Base-by-base conservation (phyloP, 2,113 vertebrate genomes). In the Dromas ardeola region DNA sequence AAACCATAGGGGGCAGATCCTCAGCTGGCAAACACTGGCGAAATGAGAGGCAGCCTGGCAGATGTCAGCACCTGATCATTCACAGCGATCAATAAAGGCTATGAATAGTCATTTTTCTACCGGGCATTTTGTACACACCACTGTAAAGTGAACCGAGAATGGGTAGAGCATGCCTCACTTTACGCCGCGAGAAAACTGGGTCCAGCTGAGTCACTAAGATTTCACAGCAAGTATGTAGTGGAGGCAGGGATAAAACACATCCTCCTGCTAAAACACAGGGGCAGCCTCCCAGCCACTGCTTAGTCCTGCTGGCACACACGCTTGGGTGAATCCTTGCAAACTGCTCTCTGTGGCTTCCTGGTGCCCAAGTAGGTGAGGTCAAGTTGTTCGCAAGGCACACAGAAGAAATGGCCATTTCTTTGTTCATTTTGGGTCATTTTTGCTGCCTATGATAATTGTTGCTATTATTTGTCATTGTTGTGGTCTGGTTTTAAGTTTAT, bases 31-130 rank as follows among this genome's bases (percentile, higher is more conserved):
- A 7, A n/a, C 19, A 19, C 67, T 18, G 53, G 30, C 1, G 3
- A 82, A 85, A 86, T 55, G 6, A 32, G 80, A 77, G 81, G 74
- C 76, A 87, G 30, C 42, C 59, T 80, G 82, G 83, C 20, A 50
- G 71, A 63, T 71, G 49, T 83, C 61, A 63, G 70, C 9, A 21
- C 23, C 62, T 22, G 84, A n/a, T 13, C 0, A 0, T 13, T 90
- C 56, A 29, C 27, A 27, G 45, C 4, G 3, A 40, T 92, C 86
- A 18, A 18, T 25, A 23, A 20, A 42, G 45, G 45, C 38, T 52
- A 53, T 0, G 1, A 36, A 29, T 9, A 2, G 13, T 23, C 3
- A 0, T 15, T 66, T 58, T 62, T 22, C 49, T 18, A 26, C 34
- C 0, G 43, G 21, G 20, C 9, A 5, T 34, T 40, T 18, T 0